Evolutionary conservation across 1,140 invertebrate species (phyloP).

Genomic region (Physella acuta): DNA sequence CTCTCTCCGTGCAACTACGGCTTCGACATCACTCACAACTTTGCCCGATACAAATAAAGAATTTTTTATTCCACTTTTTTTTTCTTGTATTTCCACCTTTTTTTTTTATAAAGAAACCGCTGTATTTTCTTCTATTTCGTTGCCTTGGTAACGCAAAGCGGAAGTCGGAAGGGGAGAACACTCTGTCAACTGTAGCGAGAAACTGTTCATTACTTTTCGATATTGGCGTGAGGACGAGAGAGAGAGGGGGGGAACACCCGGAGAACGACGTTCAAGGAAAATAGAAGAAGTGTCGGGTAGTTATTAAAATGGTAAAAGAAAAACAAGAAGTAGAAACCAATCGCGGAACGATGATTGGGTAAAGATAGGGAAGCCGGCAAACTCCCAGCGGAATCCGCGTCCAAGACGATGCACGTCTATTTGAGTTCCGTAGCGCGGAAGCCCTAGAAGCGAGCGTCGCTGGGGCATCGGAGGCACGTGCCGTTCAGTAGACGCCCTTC

Average conservation of each 20-base stretch:
- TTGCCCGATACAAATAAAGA: conserved; percentile 8
- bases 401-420: conserved; percentile 20
- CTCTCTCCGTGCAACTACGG: not conserved
- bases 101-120: too few relatives aligned
- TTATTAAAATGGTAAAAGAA: not conserved
- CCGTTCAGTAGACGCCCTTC: conserved; percentile 12
- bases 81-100: not conserved
- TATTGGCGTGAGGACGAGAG: not conserved
- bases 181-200: conserved; percentile 7
- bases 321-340: conserved; percentile 8
- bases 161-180: conserved; percentile 15
- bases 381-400: not conserved
- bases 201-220: conserved; percentile 17
- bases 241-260: not conserved
- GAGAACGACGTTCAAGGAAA: not conserved
- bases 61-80: conserved; percentile 12
- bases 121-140: too few relatives aligned
- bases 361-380: conserved; percentile 16
- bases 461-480: conserved; percentile 13
- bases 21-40: conserved; percentile 4
- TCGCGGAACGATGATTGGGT: conserved; percentile 16
- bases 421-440: conserved; percentile 24
- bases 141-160: conserved; percentile 13
- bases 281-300: not conserved
- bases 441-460: conserved; percentile 12